Base-by-base conservation (phyloP, 2,113 vertebrate species). In the Euleptes europaea region DNA sequence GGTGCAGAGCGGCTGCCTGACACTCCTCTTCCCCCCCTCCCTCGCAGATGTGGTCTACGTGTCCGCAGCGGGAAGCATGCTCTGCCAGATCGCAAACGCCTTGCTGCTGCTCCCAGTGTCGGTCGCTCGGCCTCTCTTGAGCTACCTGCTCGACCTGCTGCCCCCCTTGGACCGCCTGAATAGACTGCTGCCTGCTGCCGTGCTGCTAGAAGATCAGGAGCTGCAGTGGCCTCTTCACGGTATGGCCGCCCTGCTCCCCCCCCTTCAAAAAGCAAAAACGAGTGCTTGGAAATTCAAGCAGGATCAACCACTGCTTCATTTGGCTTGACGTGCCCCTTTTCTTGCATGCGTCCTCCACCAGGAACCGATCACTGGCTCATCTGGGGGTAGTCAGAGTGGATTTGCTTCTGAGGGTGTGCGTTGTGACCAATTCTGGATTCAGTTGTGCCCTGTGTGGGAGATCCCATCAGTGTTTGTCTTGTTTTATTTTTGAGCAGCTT, bases 151-250 rank as follows among this genome's bases (percentile, higher is more conserved):
- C 49, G 98, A 99, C 91, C 96, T 99, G 82, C 94, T 99, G 90
- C 98, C 98, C 0, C 98, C 99, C 67, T 95, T 99, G 85, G 99
- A 99, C 95, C 94, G 97, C 72, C 97, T 99, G 83, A 99, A 99
- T 91, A 96, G 98, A 67, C 96, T 99, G 38, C 90, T 99, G 88
- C 98, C 98, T 3, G 99, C 98, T 23, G 98, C 98, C 8, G 91
- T 94, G n/a, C 97, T 98, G 60, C 91, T 99, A 90, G 99, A 99
- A 94, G 98, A 99, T 91, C 98, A 99, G 90, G 99, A 99, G 91
- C 93, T 99, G 89, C 98, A 99, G 93, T 99, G 99, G 99, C 99
- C 99, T 74, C 97, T 99, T 80, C 98, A 99, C 81, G 98, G 99
- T 99, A 91, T 95, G 96, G 74, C 40, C 2, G 10, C 69, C 49